A percentile compares a stretch with the other conserved stretches of the same genome.
Conservation (phyloP, 2,797 vertebrate genomes). For the Pseudomugil tenellus region DNA sequence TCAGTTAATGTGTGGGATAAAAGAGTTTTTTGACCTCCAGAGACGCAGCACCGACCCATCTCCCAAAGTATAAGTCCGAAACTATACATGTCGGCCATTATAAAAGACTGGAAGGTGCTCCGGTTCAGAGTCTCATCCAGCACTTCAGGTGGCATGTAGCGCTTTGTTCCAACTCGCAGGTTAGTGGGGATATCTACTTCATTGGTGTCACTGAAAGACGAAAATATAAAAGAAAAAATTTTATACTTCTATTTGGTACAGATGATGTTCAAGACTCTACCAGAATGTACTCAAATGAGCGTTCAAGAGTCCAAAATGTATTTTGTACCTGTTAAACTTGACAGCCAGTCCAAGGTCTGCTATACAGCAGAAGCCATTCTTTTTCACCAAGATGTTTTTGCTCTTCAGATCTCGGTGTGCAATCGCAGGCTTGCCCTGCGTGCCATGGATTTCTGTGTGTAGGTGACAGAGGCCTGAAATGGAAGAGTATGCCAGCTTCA, state of each 20-base stretch:
- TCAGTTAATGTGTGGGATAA: not conserved
- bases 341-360: slow-evolving; percentile 96
- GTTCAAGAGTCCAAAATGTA: not conserved
- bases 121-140: slow-evolving; percentile 94
- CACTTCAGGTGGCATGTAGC: slow-evolving; percentile 97
- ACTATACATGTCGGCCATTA: slow-evolving; percentile 99
- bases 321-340: slow-evolving; percentile 92
- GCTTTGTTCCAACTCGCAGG: slow-evolving; percentile 95
- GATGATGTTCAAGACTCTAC: not conserved
- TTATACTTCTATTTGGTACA: not conserved
- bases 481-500: slow-evolving; percentile 91
- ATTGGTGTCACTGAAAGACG: slow-evolving; percentile 88
- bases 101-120: slow-evolving; percentile 95
- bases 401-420: slow-evolving; percentile 97
- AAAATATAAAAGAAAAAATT: slow-evolving; percentile 1
- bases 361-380: slow-evolving; percentile 94
- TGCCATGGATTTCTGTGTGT: slow-evolving; percentile 98
- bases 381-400: slow-evolving; percentile 97
- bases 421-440: slow-evolving; percentile 96
- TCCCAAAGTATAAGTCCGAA: slow-evolving; percentile 98
- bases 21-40: slow-evolving; percentile 85
- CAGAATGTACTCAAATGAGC: not conserved
- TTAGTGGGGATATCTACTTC: slow-evolving; percentile 96
- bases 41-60: slow-evolving; percentile 91
- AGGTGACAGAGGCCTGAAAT: slow-evolving; percentile 95